phyloP scores from a whole-genome alignment of 2,113 vertebrate genomes.

The Phrynosoma blainvillii region DNA sequence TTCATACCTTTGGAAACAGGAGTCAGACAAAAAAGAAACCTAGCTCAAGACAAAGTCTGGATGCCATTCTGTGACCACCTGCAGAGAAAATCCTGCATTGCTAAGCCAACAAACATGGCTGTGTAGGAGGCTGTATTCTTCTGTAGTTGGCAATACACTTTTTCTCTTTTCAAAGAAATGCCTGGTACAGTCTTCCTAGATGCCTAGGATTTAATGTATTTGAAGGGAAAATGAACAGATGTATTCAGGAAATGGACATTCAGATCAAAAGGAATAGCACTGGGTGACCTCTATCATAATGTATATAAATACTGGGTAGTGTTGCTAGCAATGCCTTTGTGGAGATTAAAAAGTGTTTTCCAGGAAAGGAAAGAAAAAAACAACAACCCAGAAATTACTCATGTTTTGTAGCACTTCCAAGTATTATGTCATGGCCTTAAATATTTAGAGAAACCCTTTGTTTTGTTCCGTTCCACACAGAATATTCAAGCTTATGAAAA shows the following conservation, averaged over 20 bases:
- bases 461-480: constrained; percentile 54
- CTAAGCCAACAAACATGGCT: constrained; percentile 7
- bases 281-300: constrained; percentile 24
- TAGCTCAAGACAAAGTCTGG: background rate
- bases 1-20: background rate
- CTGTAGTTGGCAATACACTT: constrained; percentile 10
- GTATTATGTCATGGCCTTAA: constrained; percentile 54
- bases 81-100: constrained; percentile 22
- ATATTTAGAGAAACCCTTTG: constrained; percentile 54
- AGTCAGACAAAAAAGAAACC: constrained; percentile 19
- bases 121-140: background rate
- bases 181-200: constrained; percentile 11
- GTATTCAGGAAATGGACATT: constrained; percentile 25
- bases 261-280: constrained; percentile 37
- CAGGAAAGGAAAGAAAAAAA: background rate
- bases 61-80: background rate
- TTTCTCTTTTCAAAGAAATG: background rate
- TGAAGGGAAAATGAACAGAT: constrained; percentile 21
- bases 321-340: constrained; percentile 27
- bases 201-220: background rate
- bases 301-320: constrained; percentile 14
- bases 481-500: constrained; percentile 63
- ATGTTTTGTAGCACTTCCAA: constrained; percentile 49
- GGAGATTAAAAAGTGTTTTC: constrained; percentile 39
- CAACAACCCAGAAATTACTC: constrained; percentile 47